Conservation (phyloP, 1,140 invertebrate species). For the Meloidogyne chitwoodi region DNA sequence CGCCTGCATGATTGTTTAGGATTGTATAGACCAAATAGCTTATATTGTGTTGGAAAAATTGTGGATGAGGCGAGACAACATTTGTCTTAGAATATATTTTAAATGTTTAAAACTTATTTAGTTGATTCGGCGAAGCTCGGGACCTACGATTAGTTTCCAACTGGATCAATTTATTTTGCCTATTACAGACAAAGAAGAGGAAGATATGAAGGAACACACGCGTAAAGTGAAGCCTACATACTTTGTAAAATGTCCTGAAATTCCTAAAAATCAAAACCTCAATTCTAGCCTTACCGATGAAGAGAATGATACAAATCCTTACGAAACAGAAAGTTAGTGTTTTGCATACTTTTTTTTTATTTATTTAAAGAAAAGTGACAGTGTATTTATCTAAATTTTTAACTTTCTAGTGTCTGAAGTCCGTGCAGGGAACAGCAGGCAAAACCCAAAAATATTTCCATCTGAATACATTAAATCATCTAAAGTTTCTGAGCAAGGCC, state of each 20-base stretch:
- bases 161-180: conserved; percentile 10
- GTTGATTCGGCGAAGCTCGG: not conserved
- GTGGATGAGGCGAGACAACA: not conserved
- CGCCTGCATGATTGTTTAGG: conserved; percentile 7
- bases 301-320: not conserved
- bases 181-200: not conserved
- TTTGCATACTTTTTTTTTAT: not conserved
- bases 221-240: conserved; percentile 8
- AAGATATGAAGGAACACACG: conserved; percentile 10
- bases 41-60: conserved; percentile 8
- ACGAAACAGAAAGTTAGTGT: not conserved
- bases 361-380: no score
- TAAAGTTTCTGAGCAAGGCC: conserved; percentile 7
- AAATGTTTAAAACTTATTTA: no score
- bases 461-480: not conserved
- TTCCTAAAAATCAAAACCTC: not conserved
- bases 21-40: conserved; percentile 3
- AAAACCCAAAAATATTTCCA: not conserved
- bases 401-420: not conserved
- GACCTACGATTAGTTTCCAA: not conserved
- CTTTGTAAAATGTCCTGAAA: not conserved
- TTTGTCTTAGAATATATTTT: not conserved
- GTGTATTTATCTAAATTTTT: not conserved
- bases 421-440: not conserved
- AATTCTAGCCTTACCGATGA: not conserved